Base-by-base conservation (phyloP, 2,113 vertebrate genomes). In the Chaenocephalus aceratus region DNA sequence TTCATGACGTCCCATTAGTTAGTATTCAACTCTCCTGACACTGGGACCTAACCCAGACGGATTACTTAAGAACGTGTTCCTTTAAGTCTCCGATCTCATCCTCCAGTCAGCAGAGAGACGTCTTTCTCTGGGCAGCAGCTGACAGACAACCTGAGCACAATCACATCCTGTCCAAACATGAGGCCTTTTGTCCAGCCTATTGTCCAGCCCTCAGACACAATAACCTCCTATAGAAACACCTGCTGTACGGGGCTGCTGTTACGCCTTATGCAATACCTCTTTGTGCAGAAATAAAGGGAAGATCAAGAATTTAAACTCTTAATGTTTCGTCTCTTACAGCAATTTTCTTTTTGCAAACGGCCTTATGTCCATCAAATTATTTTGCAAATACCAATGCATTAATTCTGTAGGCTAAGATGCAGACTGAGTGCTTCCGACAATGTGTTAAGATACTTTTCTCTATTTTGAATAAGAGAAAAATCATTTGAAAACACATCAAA, bases 51-150 rank as follows among this genome's bases (percentile, higher is more conserved):
- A 83, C 54, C 13, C 65, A 54, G 71, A 70, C 59, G 67, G 23
- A 84, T 26, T 54, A 54, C 48, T 53, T 53, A 74, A 60, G 8
- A 26, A 26, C 2, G 56, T 71, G 41, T 11, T 14, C 61, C 53
- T 46, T 14, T 16, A n/a, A 44, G 21, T 61, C 14, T 72, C 66
- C 51, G 58, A 49, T 78, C 73, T 80, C 69, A 75, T 80, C 83
- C 75, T 45, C 45, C 21, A 71, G 72, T 76, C 78, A 65, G 51
- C 63, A 41, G 11, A 60, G 60, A 23, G 67, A 56, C 44, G 30
- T 57, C 54, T 73, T n/a, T 68, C 44, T 66, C 7, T 48, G 30
- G 67, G 71, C 53, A 5, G 58, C 41, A 18, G 23, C 68, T 60
- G 81, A 77, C 51, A 12, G 51, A 15, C 56, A 21, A 45, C 57